phyloP scores from a whole-genome alignment of 2,797 vertebrate genomes.

The Eulemur albifrons region DNA sequence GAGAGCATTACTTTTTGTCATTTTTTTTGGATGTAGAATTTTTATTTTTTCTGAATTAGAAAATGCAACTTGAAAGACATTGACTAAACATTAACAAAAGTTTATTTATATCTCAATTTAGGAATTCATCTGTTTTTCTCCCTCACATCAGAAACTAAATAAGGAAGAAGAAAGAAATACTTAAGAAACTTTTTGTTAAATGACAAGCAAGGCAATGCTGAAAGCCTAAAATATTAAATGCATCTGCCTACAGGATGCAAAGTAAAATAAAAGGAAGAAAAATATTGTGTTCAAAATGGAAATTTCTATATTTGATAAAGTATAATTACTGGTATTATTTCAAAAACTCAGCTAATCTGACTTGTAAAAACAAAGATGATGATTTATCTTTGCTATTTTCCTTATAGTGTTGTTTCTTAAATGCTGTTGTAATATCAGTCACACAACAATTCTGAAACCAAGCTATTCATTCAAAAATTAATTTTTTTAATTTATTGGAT shows the following conservation, averaged over 20 bases:
- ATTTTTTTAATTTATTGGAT: not conserved
- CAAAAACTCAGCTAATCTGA: not conserved
- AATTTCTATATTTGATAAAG: not conserved
- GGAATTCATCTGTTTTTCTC: not conserved
- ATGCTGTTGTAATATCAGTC: not conserved
- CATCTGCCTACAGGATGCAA: not conserved
- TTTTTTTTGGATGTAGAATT: not conserved
- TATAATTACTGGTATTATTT: not conserved
- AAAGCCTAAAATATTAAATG: not conserved
- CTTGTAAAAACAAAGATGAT: not conserved
- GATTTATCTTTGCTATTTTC: not conserved
- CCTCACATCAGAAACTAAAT: not conserved
- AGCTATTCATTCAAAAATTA: not conserved
- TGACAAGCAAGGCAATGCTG: not conserved
- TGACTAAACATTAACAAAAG: not conserved
- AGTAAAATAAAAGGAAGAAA: conserved; percentile 6
- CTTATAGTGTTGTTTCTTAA: not conserved
- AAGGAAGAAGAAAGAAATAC: not conserved
- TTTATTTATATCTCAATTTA: conserved; percentile 2
- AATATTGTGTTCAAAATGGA: not conserved
- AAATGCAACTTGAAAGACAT: not conserved
- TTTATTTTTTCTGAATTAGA: conserved; percentile 29
- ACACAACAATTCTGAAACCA: not conserved
- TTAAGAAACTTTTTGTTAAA: not conserved
- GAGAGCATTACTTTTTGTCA: not conserved